Conservation (phyloP, 2,888 invertebrate genomes). For the Watsonalla cultraria region DNA sequence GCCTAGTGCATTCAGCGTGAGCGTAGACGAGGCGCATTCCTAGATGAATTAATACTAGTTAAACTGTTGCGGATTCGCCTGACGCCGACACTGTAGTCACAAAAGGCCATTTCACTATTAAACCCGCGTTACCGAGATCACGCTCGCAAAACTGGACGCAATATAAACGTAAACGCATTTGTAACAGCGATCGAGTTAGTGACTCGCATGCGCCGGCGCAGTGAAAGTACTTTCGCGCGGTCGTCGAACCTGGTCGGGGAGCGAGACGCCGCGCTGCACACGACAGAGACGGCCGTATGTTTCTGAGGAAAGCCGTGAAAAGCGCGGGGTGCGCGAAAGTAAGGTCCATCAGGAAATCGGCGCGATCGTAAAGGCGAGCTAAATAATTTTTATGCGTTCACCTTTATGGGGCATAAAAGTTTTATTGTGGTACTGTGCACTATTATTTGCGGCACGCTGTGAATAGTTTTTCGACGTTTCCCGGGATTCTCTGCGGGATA, state of each 20-base stretch:
- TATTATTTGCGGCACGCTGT: slow-evolving; percentile 32
- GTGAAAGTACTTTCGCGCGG: slow-evolving; percentile 79
- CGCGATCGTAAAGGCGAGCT: slow-evolving; percentile 51
- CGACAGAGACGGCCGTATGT: slow-evolving; percentile 50
- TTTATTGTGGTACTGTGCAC: slow-evolving; percentile 36
- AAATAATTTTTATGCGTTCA: slow-evolving; percentile 62
- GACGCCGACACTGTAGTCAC: slow-evolving; percentile 20
- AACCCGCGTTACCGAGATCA: slow-evolving; percentile 40
- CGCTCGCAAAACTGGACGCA: slow-evolving; percentile 35
- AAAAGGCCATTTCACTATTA: slow-evolving; percentile 51
- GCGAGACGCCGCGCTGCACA: slow-evolving; percentile 32
- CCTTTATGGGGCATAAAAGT: slow-evolving; percentile 58
- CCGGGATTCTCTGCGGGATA: slow-evolving; percentile 24
- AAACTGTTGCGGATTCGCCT: slow-evolving; percentile 35
- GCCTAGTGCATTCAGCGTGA: slow-evolving; percentile 9
- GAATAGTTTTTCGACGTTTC: slow-evolving; percentile 25
- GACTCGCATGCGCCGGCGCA: slow-evolving; percentile 67
- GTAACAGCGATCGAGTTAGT: slow-evolving; percentile 47
- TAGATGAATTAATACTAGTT: slow-evolving; percentile 59
- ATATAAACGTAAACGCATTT: slow-evolving; percentile 52
- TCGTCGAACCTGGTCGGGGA: slow-evolving; percentile 62
- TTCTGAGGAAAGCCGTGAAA: slow-evolving; percentile 67
- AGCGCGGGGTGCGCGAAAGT: slow-evolving; percentile 64
- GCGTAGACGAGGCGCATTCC: slow-evolving; percentile 51
- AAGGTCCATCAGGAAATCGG: slow-evolving; percentile 62